These are phyloP conservation scores for Thymallus thymallus DNA, from an alignment of 2,113 vertebrate species.

Conservation along the genomic window DNA sequence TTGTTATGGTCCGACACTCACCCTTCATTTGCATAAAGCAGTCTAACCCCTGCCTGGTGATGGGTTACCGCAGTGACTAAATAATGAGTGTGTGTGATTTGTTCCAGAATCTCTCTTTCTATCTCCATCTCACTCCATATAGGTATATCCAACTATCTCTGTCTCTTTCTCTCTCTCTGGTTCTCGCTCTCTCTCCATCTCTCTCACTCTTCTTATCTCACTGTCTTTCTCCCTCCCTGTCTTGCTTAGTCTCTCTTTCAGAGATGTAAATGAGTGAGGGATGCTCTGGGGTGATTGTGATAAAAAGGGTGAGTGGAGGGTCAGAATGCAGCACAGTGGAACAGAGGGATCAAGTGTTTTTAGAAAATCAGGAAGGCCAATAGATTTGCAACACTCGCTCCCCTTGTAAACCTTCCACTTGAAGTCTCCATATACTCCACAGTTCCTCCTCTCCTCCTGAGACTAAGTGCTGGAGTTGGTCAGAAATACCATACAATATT, in stretches of 20 bases:
- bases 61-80: too few species aligned
- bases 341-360: not conserved
- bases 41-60: not conserved
- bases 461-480: too few species aligned
- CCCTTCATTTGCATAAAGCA: not conserved
- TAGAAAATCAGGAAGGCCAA: not conserved
- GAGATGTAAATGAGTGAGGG: not conserved
- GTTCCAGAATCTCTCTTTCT: not conserved
- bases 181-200: not conserved
- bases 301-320: not conserved
- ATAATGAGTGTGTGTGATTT: not conserved
- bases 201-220: not conserved
- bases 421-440: not conserved
- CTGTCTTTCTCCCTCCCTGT: not conserved
- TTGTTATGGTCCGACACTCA: not conserved
- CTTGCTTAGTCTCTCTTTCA: not conserved
- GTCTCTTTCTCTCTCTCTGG: not conserved
- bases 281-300: not conserved
- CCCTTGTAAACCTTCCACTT: too few species aligned
- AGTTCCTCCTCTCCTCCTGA: not conserved
- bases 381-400: too few species aligned
- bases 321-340: not conserved
- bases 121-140: too few species aligned
- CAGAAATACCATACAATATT: too few species aligned
- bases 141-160: not conserved